Evolutionary conservation across 1,140 invertebrate genomes (phyloP), one percentile per base, ranked within the genome.

Genomic region (Cotesia chilonis): DNA sequence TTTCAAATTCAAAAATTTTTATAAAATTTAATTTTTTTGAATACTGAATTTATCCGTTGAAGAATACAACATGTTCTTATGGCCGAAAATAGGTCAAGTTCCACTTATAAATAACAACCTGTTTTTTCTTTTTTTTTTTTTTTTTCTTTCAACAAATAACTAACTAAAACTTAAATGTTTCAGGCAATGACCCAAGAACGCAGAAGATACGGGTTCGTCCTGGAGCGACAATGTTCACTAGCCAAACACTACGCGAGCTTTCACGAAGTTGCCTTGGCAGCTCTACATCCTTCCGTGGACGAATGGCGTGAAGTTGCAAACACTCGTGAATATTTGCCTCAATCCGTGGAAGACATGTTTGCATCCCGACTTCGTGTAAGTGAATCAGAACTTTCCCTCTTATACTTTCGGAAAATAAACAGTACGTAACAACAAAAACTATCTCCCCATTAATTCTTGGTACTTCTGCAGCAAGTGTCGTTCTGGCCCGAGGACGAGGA

Each of bases 181-280:
- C 83, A 98, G 95, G 96, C 96, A 52, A 94, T 97, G 91, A 95
- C 95, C 52, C 96, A 98, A 86, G 96, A 98, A 85, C 90, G 96
- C 74, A 90, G 95, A 71, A 91, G 95, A 77, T 97, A 97, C 84
- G 96, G 96, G 60, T 98, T 97, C 83, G 94, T 98, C 14, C 87
- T 98, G 76, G 95, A 97, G 84, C 89, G 95, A 76, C 94, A 97
- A 79, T 96, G 94, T 80, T 95, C 94, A 1, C 88, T 97, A 59
- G 94, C 95, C n/a, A 95, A 96, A 84, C 94, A 97, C 85, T 95
- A 95, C 89, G 89, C 95, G 74, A 94, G 93, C 71, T 96, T 95
- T 87, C 94, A 97, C 85, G 90, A 90, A 74, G 91, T 93, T 72
- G 94, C 94, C 68, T 89, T 92, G 52, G 89, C 91, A 14, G 89